Base-by-base conservation (phyloP, 2,888 invertebrate species). In the Nephrotoma flavescens region DNA sequence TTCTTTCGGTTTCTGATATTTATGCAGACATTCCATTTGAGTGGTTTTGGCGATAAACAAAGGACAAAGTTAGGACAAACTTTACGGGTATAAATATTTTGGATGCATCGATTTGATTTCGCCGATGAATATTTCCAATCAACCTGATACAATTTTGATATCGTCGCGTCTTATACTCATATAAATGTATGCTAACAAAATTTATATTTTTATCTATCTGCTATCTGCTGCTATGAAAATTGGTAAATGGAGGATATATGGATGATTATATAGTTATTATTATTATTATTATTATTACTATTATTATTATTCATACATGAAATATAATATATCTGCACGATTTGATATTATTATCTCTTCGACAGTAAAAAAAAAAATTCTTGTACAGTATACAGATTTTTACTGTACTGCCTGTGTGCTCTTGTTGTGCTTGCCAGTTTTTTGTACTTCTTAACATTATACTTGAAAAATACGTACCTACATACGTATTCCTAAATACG, bases 271-370 rank as follows among this genome's bases (percentile, higher is more conserved):
- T 84, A 41, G 41, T 83, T 83, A 41, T 83, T 83, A 84, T 84
- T 42, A 42, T 83, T 83, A 84, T 84, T 42, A 42, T 84, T 83
- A 83, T 41, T 83, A 83, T 41, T 83, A 83, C n/a, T 41, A 83
- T 83, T 41, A 41, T 83, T 84, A 84, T 84, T 84, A 84, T 84
- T 84, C 84, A 84, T 84, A 84, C 84, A 84, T 84, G 84, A 84
- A 84, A 84, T 42, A 84, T 84, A 42, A 84, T 84, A 84, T 84
- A 84, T 84, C 84, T 84, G 84, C 84, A 84, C 84, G 84, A 42
- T 84, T 84, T 42, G 42, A 84, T 84, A 84, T 84, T 84, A 71
- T 84, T 84, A 84, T 84, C 42, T 84, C 42, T 42, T 84, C 84
- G 42, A 84, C 41, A 42, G 42, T 84, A 84, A 84, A 84, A 84